These are phyloP conservation scores for Triplophysa rosa DNA, from an alignment of 2,113 vertebrate species.

Conservation along the genomic window DNA sequence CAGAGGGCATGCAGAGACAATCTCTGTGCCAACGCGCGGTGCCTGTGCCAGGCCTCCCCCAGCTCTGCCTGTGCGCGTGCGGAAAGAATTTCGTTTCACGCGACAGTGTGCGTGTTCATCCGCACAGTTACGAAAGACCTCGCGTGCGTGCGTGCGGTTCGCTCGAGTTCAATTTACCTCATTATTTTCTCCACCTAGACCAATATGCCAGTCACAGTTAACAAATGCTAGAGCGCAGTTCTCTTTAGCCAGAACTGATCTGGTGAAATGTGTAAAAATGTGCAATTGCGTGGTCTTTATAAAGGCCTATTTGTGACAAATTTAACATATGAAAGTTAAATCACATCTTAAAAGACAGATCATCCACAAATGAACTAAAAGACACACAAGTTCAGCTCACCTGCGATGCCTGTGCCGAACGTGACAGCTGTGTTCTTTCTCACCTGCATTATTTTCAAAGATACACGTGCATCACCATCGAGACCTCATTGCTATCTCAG, in stretches of 20 bases:
- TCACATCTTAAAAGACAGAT: no score
- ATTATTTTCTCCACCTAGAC: background rate
- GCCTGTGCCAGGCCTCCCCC: background rate
- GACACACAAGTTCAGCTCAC: background rate
- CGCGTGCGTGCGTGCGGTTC: background rate
- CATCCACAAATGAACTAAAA: no score
- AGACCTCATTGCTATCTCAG: no score
- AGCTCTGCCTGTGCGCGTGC: background rate
- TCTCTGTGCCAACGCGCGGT: background rate
- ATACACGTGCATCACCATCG: background rate
- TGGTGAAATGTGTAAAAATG: background rate
- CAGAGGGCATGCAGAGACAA: slow-evolving; percentile 12
- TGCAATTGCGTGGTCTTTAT: background rate
- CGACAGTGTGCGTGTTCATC: background rate
- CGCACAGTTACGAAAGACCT: background rate
- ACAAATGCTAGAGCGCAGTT: background rate
- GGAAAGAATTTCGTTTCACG: background rate
- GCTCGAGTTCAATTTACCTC: background rate
- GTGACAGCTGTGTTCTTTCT: background rate
- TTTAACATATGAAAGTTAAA: no score
- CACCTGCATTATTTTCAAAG: background rate
- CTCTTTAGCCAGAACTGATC: background rate
- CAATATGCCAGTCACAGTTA: background rate
- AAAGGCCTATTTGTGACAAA: no score
- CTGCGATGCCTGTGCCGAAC: background rate